Base-by-base conservation (phyloP, 2,888 invertebrate species). In the Rugalucina vietnamica region DNA sequence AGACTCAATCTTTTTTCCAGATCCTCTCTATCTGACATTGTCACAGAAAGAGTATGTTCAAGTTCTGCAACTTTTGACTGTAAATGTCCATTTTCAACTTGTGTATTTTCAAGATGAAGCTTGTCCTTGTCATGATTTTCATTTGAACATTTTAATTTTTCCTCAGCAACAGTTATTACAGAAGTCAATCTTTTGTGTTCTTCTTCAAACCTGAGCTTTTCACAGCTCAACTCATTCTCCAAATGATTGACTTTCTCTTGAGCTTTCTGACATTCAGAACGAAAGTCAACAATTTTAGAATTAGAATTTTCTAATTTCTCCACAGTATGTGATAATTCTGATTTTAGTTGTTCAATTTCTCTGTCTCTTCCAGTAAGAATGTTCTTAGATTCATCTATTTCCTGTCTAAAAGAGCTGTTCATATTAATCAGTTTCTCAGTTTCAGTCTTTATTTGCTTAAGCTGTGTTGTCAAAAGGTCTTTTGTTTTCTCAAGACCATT, bases 361-460 rank as follows among this genome's bases (percentile, higher is more conserved):
- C 76, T 82, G 21, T 87, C 85, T 78, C 83, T 84, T 0, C 77
- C 78, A 27, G 79, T 74, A 14, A 76, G 32, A 27, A 80, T 76
- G 37, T 81, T 77, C 75, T 81, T 84, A 24, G 87, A 32, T 27
- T 87, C 85, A 39, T 82, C 77, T 29, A 87, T 49, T 70, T 91
- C 90, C 50, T 82, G 84, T 39, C 88, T 89, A 32, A 86, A 86
- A 27, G 77, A 80, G 54, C 75, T 37, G 36, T 88, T 83, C 29
- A 87, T 69, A 70, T 84, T 87, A 14, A 83, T 39, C 65, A 88
- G 81, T 36, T 84, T 85, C 71, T 89, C 88, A 29, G 85, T 88
- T 72, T 87, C 88, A 5, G 37, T 29, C 54, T 88, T 88, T 14
- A 88, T 24, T 37, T 75, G 60, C 57, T 57, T 73, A 32, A 88